Conservation (phyloP, 2,113 vertebrate species). For the Megaleporinus macrocephalus region DNA sequence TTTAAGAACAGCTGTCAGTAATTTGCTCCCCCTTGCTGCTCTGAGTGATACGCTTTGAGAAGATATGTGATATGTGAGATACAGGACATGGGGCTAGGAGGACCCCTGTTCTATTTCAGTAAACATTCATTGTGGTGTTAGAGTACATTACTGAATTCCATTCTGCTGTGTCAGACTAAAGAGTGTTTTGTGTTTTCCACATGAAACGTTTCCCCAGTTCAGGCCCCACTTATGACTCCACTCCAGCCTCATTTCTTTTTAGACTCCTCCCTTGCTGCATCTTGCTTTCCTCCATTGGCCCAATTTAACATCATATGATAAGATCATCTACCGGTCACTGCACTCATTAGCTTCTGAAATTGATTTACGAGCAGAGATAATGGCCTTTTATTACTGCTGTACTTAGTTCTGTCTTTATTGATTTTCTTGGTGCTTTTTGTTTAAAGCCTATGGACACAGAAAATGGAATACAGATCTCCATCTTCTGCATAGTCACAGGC, state of each 20-base stretch:
- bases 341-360: not conserved
- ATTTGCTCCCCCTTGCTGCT: not conserved
- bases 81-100: not conserved
- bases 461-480: not conserved
- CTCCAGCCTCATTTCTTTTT: not conserved
- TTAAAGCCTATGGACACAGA: not conserved
- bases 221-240: not conserved
- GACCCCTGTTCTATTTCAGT: not conserved
- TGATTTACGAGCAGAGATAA: not conserved
- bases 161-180: not conserved
- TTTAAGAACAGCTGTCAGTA: slow-evolving; percentile 19
- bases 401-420: not conserved
- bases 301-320: not conserved
- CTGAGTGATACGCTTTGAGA: not conserved
- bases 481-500: not conserved
- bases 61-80: not conserved
- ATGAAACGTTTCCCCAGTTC: not conserved
- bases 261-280: not conserved
- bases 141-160: not conserved
- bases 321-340: not conserved
- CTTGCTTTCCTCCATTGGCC: not conserved
- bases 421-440: not conserved
- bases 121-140: not conserved
- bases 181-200: not conserved
- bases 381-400: not conserved